Evolutionary conservation across 2,113 vertebrate genomes (phyloP), one percentile per base, ranked within the genome.

Genomic region (Macrotus californicus): DNA sequence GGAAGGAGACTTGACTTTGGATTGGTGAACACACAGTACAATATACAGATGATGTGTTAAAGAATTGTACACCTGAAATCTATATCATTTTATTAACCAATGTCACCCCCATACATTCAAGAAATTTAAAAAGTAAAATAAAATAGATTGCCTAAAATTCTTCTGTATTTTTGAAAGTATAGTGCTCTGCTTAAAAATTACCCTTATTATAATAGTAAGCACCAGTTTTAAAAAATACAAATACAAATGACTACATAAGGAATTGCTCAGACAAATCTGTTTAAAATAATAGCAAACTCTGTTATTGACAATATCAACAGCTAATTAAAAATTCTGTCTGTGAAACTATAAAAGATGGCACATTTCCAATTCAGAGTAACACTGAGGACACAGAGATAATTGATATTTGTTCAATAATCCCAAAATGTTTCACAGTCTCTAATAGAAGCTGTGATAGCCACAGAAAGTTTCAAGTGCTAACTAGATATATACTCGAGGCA

Each of bases 281-380:
- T 46, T 43, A 67, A 81, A 96, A 77, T 79, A 93, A 94, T 79
- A 92, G 50, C 75, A 64, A 87, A 93, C 80, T 96, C 77, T 70
- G 70, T 85, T 93, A 95, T 96, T 96, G 96, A 97, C 79, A 94
- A 75, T 91, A 96, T 91, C 93, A 96, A 95, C 88, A 97, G 69
- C 89, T 96, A 97, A 96, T 97, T 97, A 97, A 97, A 96, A 97
- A 93, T 95, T 96, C 94, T 97, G 96, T 96, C 96, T 95, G 89
- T 80, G 91, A 97, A 96, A 93, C 96, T 96, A 83, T 97, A 96
- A 97, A 95, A 96, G 89, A 76, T 97, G 96, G 97, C 96, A 95
- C 54, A 93, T 97, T 96, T 96, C 96, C 97, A 97, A 91, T 97
- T 94, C 91, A 97, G 88, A 95, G 95, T 94, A 95, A 93, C 92